These are phyloP conservation scores for Ceyx melanurus DNA, from an alignment of 2,113 vertebrate species.

Conservation along the genomic window DNA sequence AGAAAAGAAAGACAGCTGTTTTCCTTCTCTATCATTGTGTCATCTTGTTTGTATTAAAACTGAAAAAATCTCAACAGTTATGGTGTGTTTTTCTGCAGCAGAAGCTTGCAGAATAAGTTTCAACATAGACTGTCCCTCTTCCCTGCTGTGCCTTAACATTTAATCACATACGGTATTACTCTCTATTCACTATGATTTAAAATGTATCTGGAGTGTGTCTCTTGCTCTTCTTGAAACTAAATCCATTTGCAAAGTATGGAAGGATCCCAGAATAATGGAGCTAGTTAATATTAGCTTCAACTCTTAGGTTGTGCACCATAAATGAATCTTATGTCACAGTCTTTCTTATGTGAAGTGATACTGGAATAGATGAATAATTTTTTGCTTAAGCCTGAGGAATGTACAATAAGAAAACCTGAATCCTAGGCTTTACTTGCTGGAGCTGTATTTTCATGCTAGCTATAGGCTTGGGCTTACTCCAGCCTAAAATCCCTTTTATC, in stretches of 20 bases:
- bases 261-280: background rate
- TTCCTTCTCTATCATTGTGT: background rate
- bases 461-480: background rate
- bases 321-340: background rate
- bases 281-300: background rate
- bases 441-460: background rate
- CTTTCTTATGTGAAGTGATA: background rate
- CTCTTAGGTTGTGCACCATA: background rate
- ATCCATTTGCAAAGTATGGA: background rate
- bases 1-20: slow-evolving; percentile 34
- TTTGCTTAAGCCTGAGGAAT: background rate
- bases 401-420: background rate
- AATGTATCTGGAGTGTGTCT: background rate
- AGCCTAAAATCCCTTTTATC: background rate
- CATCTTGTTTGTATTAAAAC: slow-evolving; percentile 1
- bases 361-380: background rate
- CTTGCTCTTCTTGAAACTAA: background rate
- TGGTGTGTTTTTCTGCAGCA: background rate
- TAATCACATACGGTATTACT: background rate
- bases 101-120: background rate
- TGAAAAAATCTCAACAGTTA: background rate
- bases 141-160: slow-evolving; percentile 1
- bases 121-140: background rate
- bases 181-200: background rate
- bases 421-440: background rate